Base-by-base conservation (phyloP, 64 coral and sea anemone species). In the Montipora capricornis region DNA sequence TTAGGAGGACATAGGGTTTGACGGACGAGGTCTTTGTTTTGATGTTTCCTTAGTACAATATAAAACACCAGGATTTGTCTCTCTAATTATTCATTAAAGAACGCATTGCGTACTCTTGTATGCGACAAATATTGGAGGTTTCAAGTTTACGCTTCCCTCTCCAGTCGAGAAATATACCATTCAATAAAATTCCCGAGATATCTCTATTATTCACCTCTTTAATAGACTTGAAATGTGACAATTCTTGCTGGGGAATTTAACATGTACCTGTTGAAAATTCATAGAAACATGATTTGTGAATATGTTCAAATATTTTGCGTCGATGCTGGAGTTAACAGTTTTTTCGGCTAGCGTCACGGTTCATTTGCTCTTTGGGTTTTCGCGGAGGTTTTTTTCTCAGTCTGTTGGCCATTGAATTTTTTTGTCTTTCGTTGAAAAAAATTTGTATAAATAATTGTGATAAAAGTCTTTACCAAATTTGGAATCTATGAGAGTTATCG, bases 401-500 rank as follows among this genome's bases (percentile, higher is more conserved):
- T 49, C 68, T 37, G 15, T 47, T 4, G 45, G 46, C 66, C 49
- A 70, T 85, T 49, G 47, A 47, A 9, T 45, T 47, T 1, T 5
- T 49, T 86, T 19, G 22, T 29, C 12, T 49, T 2, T 24, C 24
- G 6, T 20, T 20, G 16, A 19, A 24, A 71, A 64, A 8, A 26
- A 37, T 37, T 37, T 37, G 29, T 37, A 37, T 37, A 37, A 37
- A 37, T 37, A 37, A 37, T 37, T 37, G 2, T 37, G 37, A 37
- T 37, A 37, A 37, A 37, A 37, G 37, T 37, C 13, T 64, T 70
- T 68, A 84, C 81, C 81, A 84, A 84, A 84, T 84, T 84, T 48
- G 81, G 81, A 73, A 86, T 73, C 81, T 66, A 84, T 84, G 66
- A 84, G 81, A 60, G 47, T 47, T 84, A 29, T 37, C 66, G 46